Conservation (phyloP, 2,113 vertebrate genomes). For the Ammodytes dubius region DNA sequence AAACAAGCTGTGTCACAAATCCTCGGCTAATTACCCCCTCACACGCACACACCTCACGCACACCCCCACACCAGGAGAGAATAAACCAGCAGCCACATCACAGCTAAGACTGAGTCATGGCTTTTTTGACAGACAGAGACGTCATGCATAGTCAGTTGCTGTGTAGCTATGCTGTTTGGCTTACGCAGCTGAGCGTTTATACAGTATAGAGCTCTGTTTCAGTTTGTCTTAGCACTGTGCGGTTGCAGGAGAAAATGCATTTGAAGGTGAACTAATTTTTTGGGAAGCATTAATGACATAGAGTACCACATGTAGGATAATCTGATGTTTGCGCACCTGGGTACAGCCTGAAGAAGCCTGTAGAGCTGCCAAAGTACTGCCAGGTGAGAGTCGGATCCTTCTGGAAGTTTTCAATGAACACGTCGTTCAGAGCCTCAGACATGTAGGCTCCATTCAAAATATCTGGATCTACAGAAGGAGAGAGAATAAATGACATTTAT, state of each 20-base stretch:
- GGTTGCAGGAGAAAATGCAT: background rate
- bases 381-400: conserved; percentile 95
- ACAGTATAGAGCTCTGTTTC: background rate
- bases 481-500: background rate
- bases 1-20: conserved; percentile 60
- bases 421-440: conserved; percentile 94
- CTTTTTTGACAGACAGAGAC: conserved; percentile 30
- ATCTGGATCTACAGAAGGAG: conserved; percentile 85
- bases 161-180: conserved; percentile 44
- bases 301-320: background rate
- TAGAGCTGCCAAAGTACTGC: conserved; percentile 97
- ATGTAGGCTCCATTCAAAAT: conserved; percentile 95
- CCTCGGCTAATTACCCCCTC: conserved; percentile 47
- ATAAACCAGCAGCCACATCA: conserved; percentile 18
- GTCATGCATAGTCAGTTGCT: conserved; percentile 53
- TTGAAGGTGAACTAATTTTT: background rate
- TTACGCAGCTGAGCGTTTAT: conserved; percentile 37
- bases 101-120: conserved; percentile 50
- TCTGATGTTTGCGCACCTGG: conserved; percentile 84
- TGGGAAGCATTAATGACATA: background rate
- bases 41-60: background rate
- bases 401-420: conserved; percentile 94
- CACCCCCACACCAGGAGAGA: conserved; percentile 11
- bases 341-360: conserved; percentile 97
- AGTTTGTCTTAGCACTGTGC: conserved; percentile 6